Conservation (phyloP, 2,113 vertebrate genomes). For the Atractosteus spatula region DNA sequence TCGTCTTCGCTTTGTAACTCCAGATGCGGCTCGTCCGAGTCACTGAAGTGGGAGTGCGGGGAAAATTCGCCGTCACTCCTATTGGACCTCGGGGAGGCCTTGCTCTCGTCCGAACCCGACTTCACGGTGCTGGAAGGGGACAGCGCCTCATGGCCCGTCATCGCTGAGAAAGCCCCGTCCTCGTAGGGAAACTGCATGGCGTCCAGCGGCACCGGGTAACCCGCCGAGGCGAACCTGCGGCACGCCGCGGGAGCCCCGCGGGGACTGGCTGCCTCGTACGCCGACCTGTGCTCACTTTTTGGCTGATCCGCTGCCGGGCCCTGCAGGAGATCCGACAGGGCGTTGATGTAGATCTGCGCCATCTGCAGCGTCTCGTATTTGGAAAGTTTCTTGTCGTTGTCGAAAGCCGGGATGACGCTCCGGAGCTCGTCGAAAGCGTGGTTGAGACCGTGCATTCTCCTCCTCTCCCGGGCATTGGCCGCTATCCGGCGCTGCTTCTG, state of each 20-base stretch:
- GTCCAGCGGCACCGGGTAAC: conserved; percentile 70
- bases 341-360: conserved; percentile 97
- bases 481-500: conserved; percentile 86
- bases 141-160: conserved; percentile 66
- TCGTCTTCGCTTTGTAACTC: conserved; percentile 74
- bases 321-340: conserved; percentile 84
- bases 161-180: conserved; percentile 63
- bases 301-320: conserved; percentile 50
- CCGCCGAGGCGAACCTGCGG: conserved; percentile 41
- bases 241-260: conserved; percentile 44
- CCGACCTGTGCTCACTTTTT: conserved; percentile 48
- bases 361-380: conserved; percentile 97
- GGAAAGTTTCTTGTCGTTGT: conserved; percentile 96
- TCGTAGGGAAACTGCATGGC: conserved; percentile 74
- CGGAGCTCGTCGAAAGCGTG: conserved; percentile 94
- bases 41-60: conserved; percentile 92
- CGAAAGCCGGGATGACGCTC: conserved; percentile 91
- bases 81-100: conserved; percentile 82
- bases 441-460: conserved; percentile 93
- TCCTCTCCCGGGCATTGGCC: conserved; percentile 87
- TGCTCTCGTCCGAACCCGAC: conserved; percentile 63
- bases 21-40: conserved; percentile 84
- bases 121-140: conserved; percentile 58
- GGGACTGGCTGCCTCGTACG: conserved; percentile 52
- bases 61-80: conserved; percentile 95